These are phyloP conservation scores for Loxodonta africana DNA, from an alignment of 2,113 vertebrate genomes.

Conservation along the genomic window DNA sequence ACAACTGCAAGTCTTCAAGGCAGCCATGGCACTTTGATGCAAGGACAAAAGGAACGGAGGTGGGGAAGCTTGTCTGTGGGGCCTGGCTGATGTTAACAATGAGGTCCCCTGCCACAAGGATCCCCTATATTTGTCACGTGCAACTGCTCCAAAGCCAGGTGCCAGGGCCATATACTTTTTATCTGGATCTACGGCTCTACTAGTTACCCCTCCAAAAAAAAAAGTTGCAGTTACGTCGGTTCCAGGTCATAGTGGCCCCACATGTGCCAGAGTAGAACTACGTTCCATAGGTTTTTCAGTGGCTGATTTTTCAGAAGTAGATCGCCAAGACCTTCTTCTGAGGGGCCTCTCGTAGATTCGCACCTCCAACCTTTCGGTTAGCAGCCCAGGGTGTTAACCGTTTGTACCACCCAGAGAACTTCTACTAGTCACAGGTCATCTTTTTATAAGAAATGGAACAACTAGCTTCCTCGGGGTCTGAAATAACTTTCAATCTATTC, in stretches of 20 bases:
- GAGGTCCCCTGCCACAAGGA: not conserved
- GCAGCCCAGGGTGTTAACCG: too few species aligned
- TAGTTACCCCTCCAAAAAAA: too few species aligned
- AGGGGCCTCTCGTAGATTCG: too few species aligned
- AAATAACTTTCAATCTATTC: constrained; percentile 22
- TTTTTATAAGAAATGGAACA: not conserved
- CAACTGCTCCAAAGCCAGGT: not conserved
- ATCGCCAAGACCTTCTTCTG: too few species aligned
- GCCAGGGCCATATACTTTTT: not conserved
- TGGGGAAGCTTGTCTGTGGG: too few species aligned
- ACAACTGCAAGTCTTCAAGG: not conserved
- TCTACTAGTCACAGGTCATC: not conserved
- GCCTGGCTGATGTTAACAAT: not conserved
- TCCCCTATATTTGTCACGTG: not conserved
- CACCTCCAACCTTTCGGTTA: too few species aligned
- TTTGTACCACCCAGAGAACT: too few species aligned
- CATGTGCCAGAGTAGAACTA: too few species aligned
- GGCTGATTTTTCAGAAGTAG: too few species aligned
- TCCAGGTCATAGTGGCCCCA: too few species aligned
- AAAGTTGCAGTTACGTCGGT: too few species aligned
- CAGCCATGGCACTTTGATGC: not conserved
- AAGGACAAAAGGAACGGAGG: fast-evolving
- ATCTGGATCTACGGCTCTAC: not conserved
- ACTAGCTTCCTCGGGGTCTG: not conserved
- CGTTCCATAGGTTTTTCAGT: too few species aligned